Base-by-base conservation (phyloP, 2,113 vertebrate genomes). In the Elaphurus davidianus region DNA sequence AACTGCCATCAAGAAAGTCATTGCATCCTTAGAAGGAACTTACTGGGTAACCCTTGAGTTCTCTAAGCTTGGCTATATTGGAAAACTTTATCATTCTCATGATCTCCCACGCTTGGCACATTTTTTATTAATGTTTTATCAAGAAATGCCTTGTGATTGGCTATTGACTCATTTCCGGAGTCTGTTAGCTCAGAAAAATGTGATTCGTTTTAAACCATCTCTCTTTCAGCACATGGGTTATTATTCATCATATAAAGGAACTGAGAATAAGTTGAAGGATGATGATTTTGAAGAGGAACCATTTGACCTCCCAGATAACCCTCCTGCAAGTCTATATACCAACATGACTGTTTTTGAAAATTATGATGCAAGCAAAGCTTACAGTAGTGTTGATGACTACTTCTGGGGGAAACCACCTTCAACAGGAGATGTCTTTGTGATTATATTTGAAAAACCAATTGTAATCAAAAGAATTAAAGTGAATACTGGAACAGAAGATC, bases 71-170 rank as follows among this genome's bases (percentile, higher is more conserved):
- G 99, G 99, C 3, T 99, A 99, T 98, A 99, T 99, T 85, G 99
- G 99, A 97, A 99, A 99, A 97, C 99, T 99, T 74, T 99, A 99
- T 98, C 99, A 99, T 74, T 99, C 99, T 82, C 98, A 98, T 89
- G 99, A 99, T 89, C 99, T 99, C 79, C 99, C 99, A 10, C 99
- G 99, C 3, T 93, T 99, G 98, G 99, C 99, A 27, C 99, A 99
- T 96, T 99, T 99, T 99, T 99, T 99, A 97, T 99, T 99, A 98
- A 99, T 99, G 99, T 99, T 99, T 98, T 99, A 99, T 99, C 99
- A 99, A 98, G 99, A 99, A 98, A 99, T 99, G 99, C 99, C 99
- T 98, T 99, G 99, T 0, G 99, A 99, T 96, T 99, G 99, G 99
- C 98, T 99, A 52, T 99, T 99, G 59, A 99, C 99, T 98, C 99